These are phyloP conservation scores for Telmatochromis brachygnathus DNA, from an alignment of 2,113 vertebrate genomes.

Conservation along the genomic window DNA sequence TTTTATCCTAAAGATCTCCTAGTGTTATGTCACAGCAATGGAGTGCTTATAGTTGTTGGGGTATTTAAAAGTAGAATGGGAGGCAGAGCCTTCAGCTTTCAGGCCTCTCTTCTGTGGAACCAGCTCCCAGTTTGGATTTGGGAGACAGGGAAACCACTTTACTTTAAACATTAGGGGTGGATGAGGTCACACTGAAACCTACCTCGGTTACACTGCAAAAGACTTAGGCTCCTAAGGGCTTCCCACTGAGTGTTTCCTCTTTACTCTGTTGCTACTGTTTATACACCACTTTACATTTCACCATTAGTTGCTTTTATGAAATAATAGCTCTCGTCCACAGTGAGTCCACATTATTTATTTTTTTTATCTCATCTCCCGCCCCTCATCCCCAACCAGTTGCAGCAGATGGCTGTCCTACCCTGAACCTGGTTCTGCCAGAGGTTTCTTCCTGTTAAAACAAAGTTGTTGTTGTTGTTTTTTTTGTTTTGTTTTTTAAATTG, in stretches of 20 bases:
- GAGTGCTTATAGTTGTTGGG: not conserved
- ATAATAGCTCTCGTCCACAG: not conserved
- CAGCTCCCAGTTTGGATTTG: not conserved
- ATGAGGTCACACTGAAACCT: not conserved
- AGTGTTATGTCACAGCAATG: not conserved
- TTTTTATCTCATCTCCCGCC: not conserved
- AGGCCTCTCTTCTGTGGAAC: not conserved
- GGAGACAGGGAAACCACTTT: not conserved
- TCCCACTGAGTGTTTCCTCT: not conserved
- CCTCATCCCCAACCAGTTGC: not conserved
- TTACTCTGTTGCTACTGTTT: not conserved
- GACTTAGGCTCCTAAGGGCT: not conserved
- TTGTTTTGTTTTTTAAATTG: not conserved
- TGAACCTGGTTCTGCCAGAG: not conserved
- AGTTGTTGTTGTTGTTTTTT: not conserved
- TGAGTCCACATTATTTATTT: not conserved
- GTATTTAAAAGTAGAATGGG: not conserved
- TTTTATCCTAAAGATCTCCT: not conserved
- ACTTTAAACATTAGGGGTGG: not conserved
- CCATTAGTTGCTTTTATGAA: not conserved
- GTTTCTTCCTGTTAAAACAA: not conserved
- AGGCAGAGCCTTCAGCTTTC: not conserved
- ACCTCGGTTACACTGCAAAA: not conserved
- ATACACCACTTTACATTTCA: not conserved
- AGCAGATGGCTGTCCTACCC: not conserved